A percentile compares a stretch with the other conserved stretches of the same genome.
phyloP scores from a whole-genome alignment of 2,888 invertebrate genomes.

The Lasioglossum marginatum region DNA sequence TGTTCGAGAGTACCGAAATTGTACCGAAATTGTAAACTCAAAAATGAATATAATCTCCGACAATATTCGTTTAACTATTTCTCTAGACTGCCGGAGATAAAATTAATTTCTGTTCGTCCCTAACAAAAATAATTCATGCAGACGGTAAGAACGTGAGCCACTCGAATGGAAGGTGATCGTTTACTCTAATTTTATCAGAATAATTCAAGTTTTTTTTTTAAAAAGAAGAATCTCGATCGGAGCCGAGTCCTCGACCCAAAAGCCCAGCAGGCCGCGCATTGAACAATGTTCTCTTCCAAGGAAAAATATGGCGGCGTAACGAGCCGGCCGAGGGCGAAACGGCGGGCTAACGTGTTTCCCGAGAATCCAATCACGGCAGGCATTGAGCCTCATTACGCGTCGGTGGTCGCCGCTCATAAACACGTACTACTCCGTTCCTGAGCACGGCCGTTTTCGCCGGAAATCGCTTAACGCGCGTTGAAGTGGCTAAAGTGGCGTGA shows the following conservation, averaged over 20 bases:
- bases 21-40: no score
- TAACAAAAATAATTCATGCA: not conserved
- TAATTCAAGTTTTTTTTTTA: not conserved
- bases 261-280: not conserved
- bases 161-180: not conserved
- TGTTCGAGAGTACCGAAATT: no score
- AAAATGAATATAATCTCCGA: no score
- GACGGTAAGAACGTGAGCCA: not conserved
- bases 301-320: slow-evolving; percentile 19
- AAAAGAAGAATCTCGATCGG: slow-evolving; percentile 16
- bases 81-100: not conserved
- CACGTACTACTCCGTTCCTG: slow-evolving; percentile 66
- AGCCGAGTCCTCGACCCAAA: slow-evolving; percentile 46
- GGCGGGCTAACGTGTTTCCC: slow-evolving; percentile 44
- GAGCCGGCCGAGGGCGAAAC: slow-evolving; percentile 21
- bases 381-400: slow-evolving; percentile 56
- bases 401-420: slow-evolving; percentile 58
- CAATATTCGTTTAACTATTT: no score
- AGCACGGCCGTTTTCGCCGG: slow-evolving; percentile 81
- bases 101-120: not conserved
- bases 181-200: not conserved
- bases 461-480: slow-evolving; percentile 82
- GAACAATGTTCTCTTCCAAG: slow-evolving; percentile 31
- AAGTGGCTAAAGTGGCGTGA: slow-evolving; percentile 83
- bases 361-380: slow-evolving; percentile 55